Base-by-base conservation (phyloP, 1,140 invertebrate species). In the Micrasema minimum region DNA sequence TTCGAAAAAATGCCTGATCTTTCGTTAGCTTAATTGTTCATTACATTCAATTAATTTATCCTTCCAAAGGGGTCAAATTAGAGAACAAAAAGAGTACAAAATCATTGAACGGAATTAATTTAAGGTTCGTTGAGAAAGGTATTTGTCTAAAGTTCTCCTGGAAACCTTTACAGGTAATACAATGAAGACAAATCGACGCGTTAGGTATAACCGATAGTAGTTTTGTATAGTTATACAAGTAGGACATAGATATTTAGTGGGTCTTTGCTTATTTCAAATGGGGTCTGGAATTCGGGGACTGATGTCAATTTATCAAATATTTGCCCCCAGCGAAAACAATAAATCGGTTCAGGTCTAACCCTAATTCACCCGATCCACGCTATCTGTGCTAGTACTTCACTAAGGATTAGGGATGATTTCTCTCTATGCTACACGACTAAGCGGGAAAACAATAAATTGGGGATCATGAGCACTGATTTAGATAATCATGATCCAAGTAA, bases 231-330 rank as follows among this genome's bases (percentile, higher is more conserved):
- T 64, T 72, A 53, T 55, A 64, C 26, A 72, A 38, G 61, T 64
- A 46, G 18, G 20, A 55, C 70, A 72, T 50, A 72, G 57, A 59
- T 31, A 31, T 35, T 46, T 43, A 51, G 20, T 14, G 51, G 46
- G 5, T 48, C 68, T 71, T 71, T 74, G 72, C 70, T 62, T 62
- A 23, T 46, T 5, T 16, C 41, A 41, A 61, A 61, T 53, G 57
- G 65, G 66, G 48, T 59, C 31, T 46, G 66, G 53, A 50, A 35
- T 43, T 66, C 66, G 57, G 46, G 66, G 26, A 68, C 66, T 55
- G 53, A 75, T 75, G 69, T 69, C 73, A 75, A 75, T 75, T 71
- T 66, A 69, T 72, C 73, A 75, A 74, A 74, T 74, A 71, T 74
- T 69, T 66, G 62, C 50, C 45, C 45, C 45, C 45, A 48, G 72